Percentiles rank a stretch among this genome's conserved stretches.
These are phyloP conservation scores for Thyatira batis DNA, from an alignment of 2,888 invertebrate species.

Conservation along the genomic window DNA sequence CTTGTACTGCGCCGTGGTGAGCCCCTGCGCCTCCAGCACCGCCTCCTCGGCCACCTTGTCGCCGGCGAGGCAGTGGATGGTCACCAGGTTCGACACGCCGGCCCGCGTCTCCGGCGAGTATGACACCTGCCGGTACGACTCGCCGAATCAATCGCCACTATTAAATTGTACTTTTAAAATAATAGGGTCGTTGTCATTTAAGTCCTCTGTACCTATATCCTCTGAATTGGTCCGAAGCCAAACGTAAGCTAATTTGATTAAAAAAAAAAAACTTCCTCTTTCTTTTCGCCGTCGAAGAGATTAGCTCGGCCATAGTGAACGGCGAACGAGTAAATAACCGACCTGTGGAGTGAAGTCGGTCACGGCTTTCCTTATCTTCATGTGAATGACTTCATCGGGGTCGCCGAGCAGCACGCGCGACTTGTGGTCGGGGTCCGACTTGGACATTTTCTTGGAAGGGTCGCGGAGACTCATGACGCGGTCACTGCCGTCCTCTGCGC, in stretches of 20 bases:
- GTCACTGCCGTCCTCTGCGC: slow-evolving; percentile 78
- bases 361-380: slow-evolving; percentile 90
- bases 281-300: no score
- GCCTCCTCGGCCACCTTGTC: slow-evolving; percentile 86
- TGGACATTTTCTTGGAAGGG: slow-evolving; percentile 98
- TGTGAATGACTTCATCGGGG: slow-evolving; percentile 51
- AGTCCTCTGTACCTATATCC: no score
- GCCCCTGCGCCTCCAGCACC: slow-evolving; percentile 82
- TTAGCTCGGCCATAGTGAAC: no score
- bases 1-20: slow-evolving; percentile 89
- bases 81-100: slow-evolving; percentile 94
- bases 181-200: no score
- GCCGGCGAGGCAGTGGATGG: slow-evolving; percentile 89
- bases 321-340: background rate
- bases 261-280: no score
- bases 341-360: slow-evolving; percentile 93
- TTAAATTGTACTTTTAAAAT: background rate
- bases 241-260: no score
- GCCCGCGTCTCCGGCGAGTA: slow-evolving; percentile 90
- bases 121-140: slow-evolving; percentile 80
- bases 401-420: slow-evolving; percentile 92
- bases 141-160: background rate
- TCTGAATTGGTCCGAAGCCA: no score
- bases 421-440: slow-evolving; percentile 91
- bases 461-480: slow-evolving; percentile 92